Base-by-base conservation (phyloP, 2,797 vertebrate genomes). In the Coregonus sp. region DNA sequence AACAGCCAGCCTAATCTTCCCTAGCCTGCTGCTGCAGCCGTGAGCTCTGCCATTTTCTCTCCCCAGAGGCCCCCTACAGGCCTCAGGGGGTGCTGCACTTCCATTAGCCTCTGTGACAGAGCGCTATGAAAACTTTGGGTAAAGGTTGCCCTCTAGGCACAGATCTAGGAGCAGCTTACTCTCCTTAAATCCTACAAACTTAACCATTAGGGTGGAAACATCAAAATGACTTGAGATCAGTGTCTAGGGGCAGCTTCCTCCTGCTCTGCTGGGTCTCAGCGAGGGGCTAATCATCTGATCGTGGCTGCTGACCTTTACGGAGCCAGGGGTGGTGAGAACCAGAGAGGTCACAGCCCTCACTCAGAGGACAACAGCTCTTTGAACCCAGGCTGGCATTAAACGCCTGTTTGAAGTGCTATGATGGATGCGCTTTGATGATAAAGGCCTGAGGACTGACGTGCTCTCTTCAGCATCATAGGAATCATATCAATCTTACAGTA, bases 311-410 rank as follows among this genome's bases (percentile, higher is more conserved):
- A 52, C 70, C 70, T 72, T 31, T 25, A 50, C 4, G 50, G 70
- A 31, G 70, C 20, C 25, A 51, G 29, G 70, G 50, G 70, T 31
- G 29, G 51, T 29, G 70, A 56, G 70, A 51, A 20, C 14, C 47
- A 69, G 5, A 69, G 35, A 69, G 33, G 67, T 37, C 67, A 69
- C 15, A 9, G 67, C 16, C 67, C 29, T 25, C 47, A 31, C 70
- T 31, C 69, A 5, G 47, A 16, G 14, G 25, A 20, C 5, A 47
- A 4, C 9, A 3, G 40, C 9, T 54, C 50, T 72, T 54, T 72
- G 70, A 72, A 54, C 20, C 14, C 50, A 35, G 20, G 70, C 70
- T 72, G 70, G 51, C 70, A 72, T 72, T 33, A 54, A 63, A 29
- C 15, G 16, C 29, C 50, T 72, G 70, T 56, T 72, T 72, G 51